Evolutionary conservation across 1,140 invertebrate genomes (phyloP).

Genomic region (Eubasilissa regina): DNA sequence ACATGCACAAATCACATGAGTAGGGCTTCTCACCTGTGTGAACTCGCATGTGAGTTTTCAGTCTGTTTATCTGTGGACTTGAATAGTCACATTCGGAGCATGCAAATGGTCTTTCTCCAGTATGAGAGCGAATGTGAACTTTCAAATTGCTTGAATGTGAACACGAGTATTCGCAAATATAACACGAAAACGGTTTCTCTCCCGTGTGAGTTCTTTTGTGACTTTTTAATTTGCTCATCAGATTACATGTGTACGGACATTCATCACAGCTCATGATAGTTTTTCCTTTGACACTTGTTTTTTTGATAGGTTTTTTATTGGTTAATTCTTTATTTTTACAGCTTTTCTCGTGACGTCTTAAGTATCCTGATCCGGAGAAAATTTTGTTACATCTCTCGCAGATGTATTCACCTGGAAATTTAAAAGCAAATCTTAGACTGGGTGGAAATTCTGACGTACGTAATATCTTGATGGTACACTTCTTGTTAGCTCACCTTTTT

Average conservation of each 20-base stretch:
- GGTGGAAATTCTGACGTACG: too few species aligned
- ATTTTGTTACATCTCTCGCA: conserved; percentile 29
- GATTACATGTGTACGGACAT: conserved; percentile 22
- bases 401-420: conserved; percentile 65
- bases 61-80: conserved; percentile 24
- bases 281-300: not conserved
- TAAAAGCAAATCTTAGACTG: conserved; percentile 56
- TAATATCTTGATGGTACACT: not conserved
- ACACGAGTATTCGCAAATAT: conserved; percentile 45
- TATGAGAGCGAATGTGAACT: conserved; percentile 45
- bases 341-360: not conserved
- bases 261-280: conserved; percentile 6
- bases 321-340: not conserved
- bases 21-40: conserved; percentile 44
- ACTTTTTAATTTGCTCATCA: conserved; percentile 33
- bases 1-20: conserved; percentile 23
- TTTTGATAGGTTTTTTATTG: too few species aligned
- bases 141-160: conserved; percentile 40
- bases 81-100: conserved; percentile 44
- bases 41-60: conserved; percentile 27
- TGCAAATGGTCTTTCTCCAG: conserved; percentile 46
- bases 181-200: conserved; percentile 51
- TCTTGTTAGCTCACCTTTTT: not conserved
- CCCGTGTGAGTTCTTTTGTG: conserved; percentile 49
- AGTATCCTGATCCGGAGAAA: not conserved